Percentiles rank a stretch among this genome's conserved stretches.
Evolutionary conservation across 1,140 invertebrate species (phyloP).

Genomic region (Helicoverpa zea): DNA sequence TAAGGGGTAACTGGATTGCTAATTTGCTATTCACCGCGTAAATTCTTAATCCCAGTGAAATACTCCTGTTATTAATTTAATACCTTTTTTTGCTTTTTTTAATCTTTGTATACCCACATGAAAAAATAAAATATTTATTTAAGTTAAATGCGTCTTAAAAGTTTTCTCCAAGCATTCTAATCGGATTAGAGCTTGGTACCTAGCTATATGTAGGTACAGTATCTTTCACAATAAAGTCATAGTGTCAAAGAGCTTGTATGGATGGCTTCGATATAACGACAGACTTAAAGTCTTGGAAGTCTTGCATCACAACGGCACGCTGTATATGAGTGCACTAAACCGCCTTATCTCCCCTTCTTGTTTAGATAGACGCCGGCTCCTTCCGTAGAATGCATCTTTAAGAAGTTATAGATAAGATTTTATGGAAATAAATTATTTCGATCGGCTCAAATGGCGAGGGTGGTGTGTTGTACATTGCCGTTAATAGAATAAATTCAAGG

Average conservation of each 20-base stretch:
- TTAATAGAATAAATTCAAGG: conserved; percentile 13
- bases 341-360: conserved; percentile 71
- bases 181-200: conserved; percentile 11
- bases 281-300: conserved; percentile 62
- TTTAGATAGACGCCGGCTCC: conserved; percentile 65
- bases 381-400: conserved; percentile 71
- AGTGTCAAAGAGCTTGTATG: conserved; percentile 39
- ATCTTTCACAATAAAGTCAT: conserved; percentile 24
- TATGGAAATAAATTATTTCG: conserved; percentile 63
- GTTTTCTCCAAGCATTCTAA: conserved; percentile 1
- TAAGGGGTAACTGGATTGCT: conserved; percentile 23
- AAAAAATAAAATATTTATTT: neutral
- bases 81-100: neutral
- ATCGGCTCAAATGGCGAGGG: conserved; percentile 28
- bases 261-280: conserved; percentile 60
- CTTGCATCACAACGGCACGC: conserved; percentile 53
- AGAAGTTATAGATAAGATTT: conserved; percentile 69
- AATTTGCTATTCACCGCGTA: conserved; percentile 13
- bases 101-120: neutral
- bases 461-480: conserved; percentile 5
- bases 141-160: neutral
- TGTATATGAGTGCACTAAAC: conserved; percentile 67
- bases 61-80: neutral
- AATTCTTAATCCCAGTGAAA: conserved; percentile 4
- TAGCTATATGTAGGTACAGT: neutral